These are phyloP conservation scores for Eurois occulta DNA, from an alignment of 2,888 invertebrate species.

Conservation along the genomic window DNA sequence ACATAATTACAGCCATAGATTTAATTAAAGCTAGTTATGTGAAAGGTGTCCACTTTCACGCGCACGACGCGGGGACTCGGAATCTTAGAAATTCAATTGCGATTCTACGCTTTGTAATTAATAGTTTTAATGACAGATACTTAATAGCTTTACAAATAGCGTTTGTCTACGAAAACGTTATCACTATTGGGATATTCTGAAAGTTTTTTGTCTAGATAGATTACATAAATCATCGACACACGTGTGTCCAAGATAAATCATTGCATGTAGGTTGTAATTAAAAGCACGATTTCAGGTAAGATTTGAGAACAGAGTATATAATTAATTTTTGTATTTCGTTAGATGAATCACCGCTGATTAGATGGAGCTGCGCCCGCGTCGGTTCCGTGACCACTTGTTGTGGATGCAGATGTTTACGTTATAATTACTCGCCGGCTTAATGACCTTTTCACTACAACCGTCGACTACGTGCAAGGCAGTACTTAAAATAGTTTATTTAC, in stretches of 20 bases:
- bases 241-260: slow-evolving; percentile 86
- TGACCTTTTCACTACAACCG: slow-evolving; percentile 83
- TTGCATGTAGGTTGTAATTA: slow-evolving; percentile 85
- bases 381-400: slow-evolving; percentile 79
- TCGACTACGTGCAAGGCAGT: slow-evolving; percentile 64
- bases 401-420: slow-evolving; percentile 87
- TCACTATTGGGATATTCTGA: slow-evolving; percentile 50
- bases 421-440: slow-evolving; percentile 85
- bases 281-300: slow-evolving; percentile 86
- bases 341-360: slow-evolving; percentile 89
- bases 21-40: slow-evolving; percentile 85
- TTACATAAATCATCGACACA: slow-evolving; percentile 84
- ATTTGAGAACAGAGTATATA: slow-evolving; percentile 85
- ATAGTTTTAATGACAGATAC: slow-evolving; percentile 66
- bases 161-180: slow-evolving; percentile 62
- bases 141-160: slow-evolving; percentile 63
- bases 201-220: slow-evolving; percentile 60
- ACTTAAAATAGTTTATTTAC: slow-evolving; percentile 71
- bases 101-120: slow-evolving; percentile 78
- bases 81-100: slow-evolving; percentile 70
- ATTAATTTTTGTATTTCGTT: slow-evolving; percentile 88
- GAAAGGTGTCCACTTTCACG: slow-evolving; percentile 88
- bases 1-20: slow-evolving; percentile 85
- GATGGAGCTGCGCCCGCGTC: slow-evolving; percentile 73
- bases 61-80: slow-evolving; percentile 78